A percentile compares a stretch with the other conserved stretches of the same genome.
Evolutionary conservation across 2,888 invertebrate genomes (phyloP).

Genomic region (Argyresthia albistria): DNA sequence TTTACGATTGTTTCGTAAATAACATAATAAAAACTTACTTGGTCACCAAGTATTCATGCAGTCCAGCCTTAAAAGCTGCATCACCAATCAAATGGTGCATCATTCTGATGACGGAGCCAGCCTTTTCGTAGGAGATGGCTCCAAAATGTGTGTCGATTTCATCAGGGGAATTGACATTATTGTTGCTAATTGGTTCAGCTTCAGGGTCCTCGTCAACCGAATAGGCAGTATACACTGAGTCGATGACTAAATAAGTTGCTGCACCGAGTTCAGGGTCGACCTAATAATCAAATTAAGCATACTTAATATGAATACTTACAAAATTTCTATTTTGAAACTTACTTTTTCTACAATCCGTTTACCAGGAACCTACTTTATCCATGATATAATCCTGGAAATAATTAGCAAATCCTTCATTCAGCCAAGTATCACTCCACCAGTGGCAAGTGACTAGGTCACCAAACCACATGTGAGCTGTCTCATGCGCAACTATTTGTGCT

Average conservation of each 20-base stretch:
- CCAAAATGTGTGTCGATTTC: slow-evolving; percentile 78
- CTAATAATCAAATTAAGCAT: slow-evolving; percentile 31
- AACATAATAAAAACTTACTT: too few species aligned
- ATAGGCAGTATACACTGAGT: slow-evolving; percentile 77
- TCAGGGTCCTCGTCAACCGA: slow-evolving; percentile 65
- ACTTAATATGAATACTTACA: not conserved
- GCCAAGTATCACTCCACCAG: slow-evolving; percentile 84
- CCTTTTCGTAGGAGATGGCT: slow-evolving; percentile 78
- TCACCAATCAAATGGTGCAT: slow-evolving; percentile 57
- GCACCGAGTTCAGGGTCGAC: slow-evolving; percentile 75
- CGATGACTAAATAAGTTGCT: slow-evolving; percentile 73
- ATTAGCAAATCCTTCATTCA: slow-evolving; percentile 80
- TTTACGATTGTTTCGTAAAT: too few species aligned
- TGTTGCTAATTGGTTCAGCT: slow-evolving; percentile 70
- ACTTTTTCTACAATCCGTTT: too few species aligned
- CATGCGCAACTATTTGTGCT: slow-evolving; percentile 78
- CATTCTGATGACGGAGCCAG: slow-evolving; percentile 63
- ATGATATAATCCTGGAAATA: slow-evolving; percentile 81
- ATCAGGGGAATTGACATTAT: slow-evolving; percentile 69
- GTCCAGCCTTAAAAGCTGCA: slow-evolving; percentile 32
- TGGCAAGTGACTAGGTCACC: slow-evolving; percentile 82
- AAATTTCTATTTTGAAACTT: too few species aligned
- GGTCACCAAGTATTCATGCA: slow-evolving; percentile 40
- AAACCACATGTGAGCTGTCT: slow-evolving; percentile 89
- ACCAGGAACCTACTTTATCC: slow-evolving; percentile 23